Conservation (phyloP, 2,797 vertebrate genomes). For the Cryptoblepharus egeriae region DNA sequence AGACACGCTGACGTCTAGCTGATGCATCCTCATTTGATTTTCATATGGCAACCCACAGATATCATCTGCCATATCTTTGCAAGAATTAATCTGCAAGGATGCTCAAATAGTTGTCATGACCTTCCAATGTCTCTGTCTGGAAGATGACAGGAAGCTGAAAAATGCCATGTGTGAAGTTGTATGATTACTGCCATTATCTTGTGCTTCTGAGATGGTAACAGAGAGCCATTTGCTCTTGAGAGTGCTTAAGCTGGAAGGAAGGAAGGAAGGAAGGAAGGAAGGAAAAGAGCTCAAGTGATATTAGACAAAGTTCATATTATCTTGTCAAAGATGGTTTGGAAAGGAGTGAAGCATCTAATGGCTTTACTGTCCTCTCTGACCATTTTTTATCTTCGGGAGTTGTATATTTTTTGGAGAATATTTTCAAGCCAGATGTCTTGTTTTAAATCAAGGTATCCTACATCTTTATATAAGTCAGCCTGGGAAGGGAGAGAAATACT, state of each 20-base stretch:
- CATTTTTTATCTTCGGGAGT: too few relatives aligned
- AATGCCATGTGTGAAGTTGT: not conserved
- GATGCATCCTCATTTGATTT: not conserved
- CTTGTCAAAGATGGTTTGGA: not conserved
- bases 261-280: not conserved
- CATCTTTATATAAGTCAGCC: not conserved
- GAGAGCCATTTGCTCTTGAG: not conserved
- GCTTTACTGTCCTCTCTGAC: too few relatives aligned
- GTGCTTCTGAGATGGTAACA: not conserved
- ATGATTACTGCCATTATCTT: not conserved
- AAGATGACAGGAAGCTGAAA: not conserved
- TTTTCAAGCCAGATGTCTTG: too few relatives aligned
- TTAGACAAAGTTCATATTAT: not conserved
- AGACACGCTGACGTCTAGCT: not conserved
- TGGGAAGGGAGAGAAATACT: too few relatives aligned
- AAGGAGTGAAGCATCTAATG: not conserved
- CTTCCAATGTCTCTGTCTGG: not conserved
- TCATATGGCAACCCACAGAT: not conserved
- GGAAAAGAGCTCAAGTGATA: not conserved
- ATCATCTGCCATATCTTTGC: conserved; percentile 15
- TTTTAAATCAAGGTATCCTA: too few relatives aligned
- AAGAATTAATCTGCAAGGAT: not conserved
- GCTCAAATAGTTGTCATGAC: conserved; percentile 2
- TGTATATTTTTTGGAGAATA: too few relatives aligned
- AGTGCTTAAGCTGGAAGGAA: not conserved